phyloP scores from a whole-genome alignment of 2,888 invertebrate species.

The Steromphala cineraria region DNA sequence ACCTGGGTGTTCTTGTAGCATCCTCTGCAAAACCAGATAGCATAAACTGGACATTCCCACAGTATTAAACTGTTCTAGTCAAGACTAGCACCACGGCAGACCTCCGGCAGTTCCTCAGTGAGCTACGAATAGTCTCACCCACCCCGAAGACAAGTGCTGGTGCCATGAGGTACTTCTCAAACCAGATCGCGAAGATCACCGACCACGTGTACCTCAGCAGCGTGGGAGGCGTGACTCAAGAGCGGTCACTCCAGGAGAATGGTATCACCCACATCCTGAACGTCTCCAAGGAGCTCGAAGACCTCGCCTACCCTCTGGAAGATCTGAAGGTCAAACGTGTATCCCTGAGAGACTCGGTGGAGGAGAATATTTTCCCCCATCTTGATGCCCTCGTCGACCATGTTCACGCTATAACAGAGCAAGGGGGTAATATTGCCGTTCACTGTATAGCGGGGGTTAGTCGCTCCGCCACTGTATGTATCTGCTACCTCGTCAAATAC shows the following conservation, averaged over 20 bases:
- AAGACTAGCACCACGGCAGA: too few species aligned
- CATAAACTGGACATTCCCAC: too few species aligned
- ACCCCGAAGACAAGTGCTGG: neutral
- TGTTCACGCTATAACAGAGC: constrained; percentile 36
- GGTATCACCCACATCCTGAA: constrained; percentile 57
- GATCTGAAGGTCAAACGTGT: constrained; percentile 36
- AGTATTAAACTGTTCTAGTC: too few species aligned
- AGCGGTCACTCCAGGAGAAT: constrained; percentile 36
- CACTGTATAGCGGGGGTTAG: constrained; percentile 62
- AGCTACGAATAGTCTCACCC: too few species aligned
- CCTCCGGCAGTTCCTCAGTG: too few species aligned
- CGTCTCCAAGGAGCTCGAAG: constrained; percentile 51
- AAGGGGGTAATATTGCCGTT: constrained; percentile 50
- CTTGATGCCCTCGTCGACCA: constrained; percentile 55
- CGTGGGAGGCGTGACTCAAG: constrained; percentile 43
- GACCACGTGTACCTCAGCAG: constrained; percentile 52
- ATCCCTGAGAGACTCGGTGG: constrained; percentile 49
- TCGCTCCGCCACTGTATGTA: constrained; percentile 60
- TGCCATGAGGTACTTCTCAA: neutral
- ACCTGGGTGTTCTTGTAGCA: too few species aligned
- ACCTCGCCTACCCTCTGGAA: constrained; percentile 44
- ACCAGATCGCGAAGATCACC: constrained; percentile 42
- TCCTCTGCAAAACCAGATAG: too few species aligned
- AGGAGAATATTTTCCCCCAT: constrained; percentile 45
- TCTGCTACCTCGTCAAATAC: constrained; percentile 57